Conservation (phyloP, 2,888 invertebrate genomes). For the Dendrolimus pini region DNA sequence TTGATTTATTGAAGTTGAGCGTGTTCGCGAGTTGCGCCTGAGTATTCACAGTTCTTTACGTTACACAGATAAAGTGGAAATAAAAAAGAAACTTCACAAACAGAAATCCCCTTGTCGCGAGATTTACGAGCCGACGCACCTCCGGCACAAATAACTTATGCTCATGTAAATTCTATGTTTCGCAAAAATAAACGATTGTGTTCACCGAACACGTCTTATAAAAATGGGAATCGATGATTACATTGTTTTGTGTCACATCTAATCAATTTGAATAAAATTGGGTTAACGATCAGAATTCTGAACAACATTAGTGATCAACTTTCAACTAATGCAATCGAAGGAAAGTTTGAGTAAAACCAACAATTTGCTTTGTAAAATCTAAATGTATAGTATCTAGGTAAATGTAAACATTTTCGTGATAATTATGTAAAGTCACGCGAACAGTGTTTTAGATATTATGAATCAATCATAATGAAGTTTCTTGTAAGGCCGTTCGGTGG, state of each 20-base stretch:
- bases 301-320: constrained; percentile 70
- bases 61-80: constrained; percentile 71
- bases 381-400: constrained; percentile 52
- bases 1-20: constrained; percentile 76
- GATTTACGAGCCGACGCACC: constrained; percentile 73
- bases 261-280: constrained; percentile 18
- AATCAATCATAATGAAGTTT: constrained; percentile 28
- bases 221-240: not conserved
- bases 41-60: constrained; percentile 68
- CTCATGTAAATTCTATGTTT: constrained; percentile 68
- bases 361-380: constrained; percentile 70
- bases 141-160: constrained; percentile 62
- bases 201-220: constrained; percentile 13
- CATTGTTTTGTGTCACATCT: not conserved
- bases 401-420: constrained; percentile 53
- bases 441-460: constrained; percentile 39
- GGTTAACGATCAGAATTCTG: constrained; percentile 55
- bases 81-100: constrained; percentile 75
- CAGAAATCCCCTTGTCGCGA: constrained; percentile 73
- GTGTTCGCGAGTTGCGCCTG: constrained; percentile 63
- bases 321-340: constrained; percentile 60
- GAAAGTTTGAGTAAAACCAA: constrained; percentile 64
- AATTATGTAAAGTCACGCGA: constrained; percentile 69
- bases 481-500: constrained; percentile 20
- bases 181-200: constrained; percentile 40